These are phyloP conservation scores for Ictalurus furcatus DNA, from an alignment of 2,113 vertebrate species.

Conservation along the genomic window DNA sequence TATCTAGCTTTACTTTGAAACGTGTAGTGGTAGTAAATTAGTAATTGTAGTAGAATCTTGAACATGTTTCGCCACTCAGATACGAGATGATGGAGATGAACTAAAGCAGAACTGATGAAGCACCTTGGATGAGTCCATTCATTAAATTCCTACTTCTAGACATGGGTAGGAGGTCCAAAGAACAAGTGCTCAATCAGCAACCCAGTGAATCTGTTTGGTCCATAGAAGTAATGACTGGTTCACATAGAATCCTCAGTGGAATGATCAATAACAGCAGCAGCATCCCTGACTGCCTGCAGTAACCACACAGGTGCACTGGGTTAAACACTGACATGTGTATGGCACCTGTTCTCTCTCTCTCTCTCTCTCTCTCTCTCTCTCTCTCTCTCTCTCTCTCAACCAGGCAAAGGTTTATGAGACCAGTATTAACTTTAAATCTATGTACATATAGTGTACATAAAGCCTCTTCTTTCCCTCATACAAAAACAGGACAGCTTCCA, in stretches of 20 bases:
- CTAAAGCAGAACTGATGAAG: neutral
- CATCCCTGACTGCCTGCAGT: constrained; percentile 33
- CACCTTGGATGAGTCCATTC: neutral
- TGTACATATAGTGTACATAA: neutral
- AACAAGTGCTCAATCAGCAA: neutral
- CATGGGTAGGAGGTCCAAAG: neutral
- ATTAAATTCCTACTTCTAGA: neutral
- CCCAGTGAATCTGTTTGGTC: neutral
- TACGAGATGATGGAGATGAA: neutral
- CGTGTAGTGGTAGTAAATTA: neutral
- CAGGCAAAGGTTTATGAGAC: neutral
- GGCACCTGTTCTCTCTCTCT: neutral
- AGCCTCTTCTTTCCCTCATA: neutral
- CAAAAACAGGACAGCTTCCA: neutral
- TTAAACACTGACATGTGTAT: constrained; percentile 12
- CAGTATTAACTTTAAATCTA: neutral
- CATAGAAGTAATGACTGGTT: constrained; percentile 10
- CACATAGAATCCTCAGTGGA: constrained; percentile 31
- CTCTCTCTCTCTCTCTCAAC: no score
- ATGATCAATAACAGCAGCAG: constrained; percentile 35
- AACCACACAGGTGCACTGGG: constrained; percentile 16
- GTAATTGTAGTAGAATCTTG: neutral
- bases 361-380: neutral
- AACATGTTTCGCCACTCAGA: neutral
- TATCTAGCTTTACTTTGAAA: neutral